These are phyloP conservation scores for Lateolabrax maculatus DNA, from an alignment of 2,797 vertebrate species.

Conservation along the genomic window DNA sequence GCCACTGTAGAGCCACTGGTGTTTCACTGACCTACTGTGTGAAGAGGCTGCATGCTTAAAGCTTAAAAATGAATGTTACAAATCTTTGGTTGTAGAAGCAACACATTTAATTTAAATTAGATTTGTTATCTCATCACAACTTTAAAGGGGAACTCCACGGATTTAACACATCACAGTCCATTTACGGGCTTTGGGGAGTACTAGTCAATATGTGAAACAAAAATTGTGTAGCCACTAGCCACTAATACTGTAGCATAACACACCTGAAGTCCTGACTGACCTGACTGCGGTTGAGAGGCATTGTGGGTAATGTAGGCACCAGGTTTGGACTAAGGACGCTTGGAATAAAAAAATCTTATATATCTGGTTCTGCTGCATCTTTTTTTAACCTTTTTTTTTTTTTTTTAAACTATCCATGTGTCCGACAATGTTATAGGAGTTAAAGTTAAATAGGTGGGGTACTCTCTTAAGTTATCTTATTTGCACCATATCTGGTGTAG, in stretches of 20 bases:
- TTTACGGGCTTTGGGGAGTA: not conserved
- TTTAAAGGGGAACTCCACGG: not conserved
- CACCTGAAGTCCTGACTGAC: too few species aligned
- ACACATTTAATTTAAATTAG: not conserved
- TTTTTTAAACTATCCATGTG: not conserved
- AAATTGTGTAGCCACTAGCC: too few species aligned
- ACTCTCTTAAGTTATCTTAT: not conserved
- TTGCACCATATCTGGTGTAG: not conserved
- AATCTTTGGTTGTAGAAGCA: not conserved
- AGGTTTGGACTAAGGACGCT: too few species aligned
- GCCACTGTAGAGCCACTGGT: not conserved
- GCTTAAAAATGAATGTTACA: not conserved
- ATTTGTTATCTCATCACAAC: not conserved
- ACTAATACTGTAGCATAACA: too few species aligned
- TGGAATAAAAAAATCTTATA: too few species aligned
- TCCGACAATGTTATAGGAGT: not conserved
- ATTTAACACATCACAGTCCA: not conserved
- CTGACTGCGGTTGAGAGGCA: too few species aligned
- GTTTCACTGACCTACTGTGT: not conserved
- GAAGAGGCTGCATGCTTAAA: not conserved
- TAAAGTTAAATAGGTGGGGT: not conserved
- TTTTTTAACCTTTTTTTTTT: not conserved
- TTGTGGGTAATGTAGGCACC: too few species aligned
- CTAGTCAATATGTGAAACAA: not conserved
- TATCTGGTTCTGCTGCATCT: not conserved